Conservation (phyloP, 2,888 invertebrate species). For the Blastobasis adustella region DNA sequence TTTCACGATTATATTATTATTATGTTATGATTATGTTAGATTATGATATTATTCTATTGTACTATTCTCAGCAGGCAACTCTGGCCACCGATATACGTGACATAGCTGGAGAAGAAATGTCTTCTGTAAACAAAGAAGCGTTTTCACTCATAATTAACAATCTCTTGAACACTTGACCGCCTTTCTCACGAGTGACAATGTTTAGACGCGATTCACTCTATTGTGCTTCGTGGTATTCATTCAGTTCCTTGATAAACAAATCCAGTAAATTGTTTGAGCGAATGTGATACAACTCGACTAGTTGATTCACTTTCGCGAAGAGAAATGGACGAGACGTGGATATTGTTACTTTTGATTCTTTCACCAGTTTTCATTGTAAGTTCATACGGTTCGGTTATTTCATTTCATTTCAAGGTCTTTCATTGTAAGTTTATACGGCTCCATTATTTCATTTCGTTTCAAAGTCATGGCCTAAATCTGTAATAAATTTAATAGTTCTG, state of each 20-base stretch:
- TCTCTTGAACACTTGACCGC: not conserved
- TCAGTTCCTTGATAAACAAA: slow-evolving; percentile 23
- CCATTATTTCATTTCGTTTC: too few species aligned
- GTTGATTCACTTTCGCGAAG: slow-evolving; percentile 11
- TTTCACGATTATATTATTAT: too few species aligned
- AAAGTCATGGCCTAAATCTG: too few species aligned
- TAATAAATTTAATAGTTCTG: too few species aligned
- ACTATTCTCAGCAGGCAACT: not conserved
- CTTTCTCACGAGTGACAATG: not conserved
- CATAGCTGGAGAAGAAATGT: not conserved
- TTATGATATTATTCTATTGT: not conserved
- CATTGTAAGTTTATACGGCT: slow-evolving; percentile 23
- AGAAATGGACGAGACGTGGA: slow-evolving; percentile 31
- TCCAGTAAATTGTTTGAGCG: slow-evolving; percentile 2
- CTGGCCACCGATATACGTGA: not conserved
- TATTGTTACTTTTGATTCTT: slow-evolving; percentile 26
- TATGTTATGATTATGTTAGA: not conserved
- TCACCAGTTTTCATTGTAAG: slow-evolving; percentile 28
- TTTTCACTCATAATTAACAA: not conserved
- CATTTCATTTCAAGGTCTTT: slow-evolving; percentile 5
- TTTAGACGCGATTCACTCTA: slow-evolving; percentile 4
- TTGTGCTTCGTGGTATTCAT: slow-evolving; percentile 15
- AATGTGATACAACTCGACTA: slow-evolving; percentile 2
- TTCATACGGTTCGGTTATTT: slow-evolving; percentile 3
- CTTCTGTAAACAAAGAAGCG: not conserved